Percentiles rank a stretch among this genome's conserved stretches.
These are phyloP conservation scores for Phoxinus dragarum DNA, from an alignment of 2,797 vertebrate species.

Conservation along the genomic window DNA sequence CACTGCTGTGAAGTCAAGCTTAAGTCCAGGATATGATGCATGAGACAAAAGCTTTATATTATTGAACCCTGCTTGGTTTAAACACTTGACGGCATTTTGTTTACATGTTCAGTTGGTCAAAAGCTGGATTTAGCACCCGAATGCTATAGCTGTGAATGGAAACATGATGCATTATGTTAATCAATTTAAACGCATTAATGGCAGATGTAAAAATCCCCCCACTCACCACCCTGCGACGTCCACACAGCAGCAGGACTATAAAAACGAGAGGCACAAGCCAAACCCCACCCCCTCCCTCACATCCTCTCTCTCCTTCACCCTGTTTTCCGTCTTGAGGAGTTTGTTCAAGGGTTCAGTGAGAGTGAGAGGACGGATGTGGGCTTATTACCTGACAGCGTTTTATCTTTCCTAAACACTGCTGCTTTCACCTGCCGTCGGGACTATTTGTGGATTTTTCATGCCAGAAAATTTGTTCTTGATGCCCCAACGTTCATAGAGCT, in stretches of 20 bases:
- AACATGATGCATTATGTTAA: conserved; percentile 6
- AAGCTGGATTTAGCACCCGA: background rate
- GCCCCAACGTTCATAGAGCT: conserved; percentile 6
- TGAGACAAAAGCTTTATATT: background rate
- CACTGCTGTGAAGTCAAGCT: background rate
- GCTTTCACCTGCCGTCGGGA: background rate
- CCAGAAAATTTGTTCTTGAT: background rate
- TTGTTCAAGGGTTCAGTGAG: conserved; percentile 31
- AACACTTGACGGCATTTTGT: background rate
- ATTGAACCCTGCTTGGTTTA: background rate
- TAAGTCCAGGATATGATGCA: background rate
- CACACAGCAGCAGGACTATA: conserved; percentile 43
- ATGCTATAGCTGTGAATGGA: background rate
- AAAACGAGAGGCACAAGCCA: conserved; percentile 31
- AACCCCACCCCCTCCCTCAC: conserved; percentile 29
- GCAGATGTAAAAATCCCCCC: conserved; percentile 32
- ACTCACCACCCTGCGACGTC: conserved; percentile 8
- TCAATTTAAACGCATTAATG: conserved; percentile 28
- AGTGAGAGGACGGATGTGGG: conserved; percentile 65
- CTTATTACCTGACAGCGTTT: conserved; percentile 19
- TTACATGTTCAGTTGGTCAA: background rate
- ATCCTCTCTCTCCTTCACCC: conserved; percentile 32
- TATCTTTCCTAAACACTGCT: background rate
- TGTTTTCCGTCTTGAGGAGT: conserved; percentile 55
- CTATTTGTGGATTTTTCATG: background rate